Evolutionary conservation across 2,113 vertebrate genomes (phyloP).

Genomic region (Accipiter virgatus): DNA sequence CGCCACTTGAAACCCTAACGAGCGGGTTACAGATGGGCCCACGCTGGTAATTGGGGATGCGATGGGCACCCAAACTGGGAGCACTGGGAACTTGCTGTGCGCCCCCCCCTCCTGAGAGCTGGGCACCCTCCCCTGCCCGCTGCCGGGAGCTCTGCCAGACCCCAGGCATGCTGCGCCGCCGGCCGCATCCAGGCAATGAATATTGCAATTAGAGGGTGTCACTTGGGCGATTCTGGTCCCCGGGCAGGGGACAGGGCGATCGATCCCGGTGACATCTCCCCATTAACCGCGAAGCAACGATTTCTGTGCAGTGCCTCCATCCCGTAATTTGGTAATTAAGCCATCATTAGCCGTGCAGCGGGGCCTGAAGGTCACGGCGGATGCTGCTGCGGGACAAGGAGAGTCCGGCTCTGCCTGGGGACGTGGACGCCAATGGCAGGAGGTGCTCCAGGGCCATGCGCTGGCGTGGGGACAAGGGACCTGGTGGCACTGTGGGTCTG

Average conservation of each 20-base stretch:
- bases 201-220: background rate
- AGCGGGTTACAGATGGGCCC: background rate
- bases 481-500: background rate
- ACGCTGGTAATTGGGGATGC: background rate
- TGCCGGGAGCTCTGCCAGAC: background rate
- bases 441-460: background rate
- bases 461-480: background rate
- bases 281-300: background rate
- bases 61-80: background rate
- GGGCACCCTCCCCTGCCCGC: background rate
- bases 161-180: background rate
- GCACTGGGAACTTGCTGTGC: background rate
- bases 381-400: background rate
- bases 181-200: background rate
- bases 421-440: background rate
- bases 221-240: background rate
- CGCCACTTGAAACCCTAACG: background rate
- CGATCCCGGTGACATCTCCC: background rate
- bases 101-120: background rate
- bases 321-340: background rate
- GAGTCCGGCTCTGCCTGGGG: background rate
- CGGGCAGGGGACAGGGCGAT: background rate
- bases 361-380: background rate
- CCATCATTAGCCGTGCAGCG: background rate
- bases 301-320: background rate